These are phyloP conservation scores for Drosophila planitibia DNA, from an alignment of 2,888 invertebrate genomes.

Conservation along the genomic window DNA sequence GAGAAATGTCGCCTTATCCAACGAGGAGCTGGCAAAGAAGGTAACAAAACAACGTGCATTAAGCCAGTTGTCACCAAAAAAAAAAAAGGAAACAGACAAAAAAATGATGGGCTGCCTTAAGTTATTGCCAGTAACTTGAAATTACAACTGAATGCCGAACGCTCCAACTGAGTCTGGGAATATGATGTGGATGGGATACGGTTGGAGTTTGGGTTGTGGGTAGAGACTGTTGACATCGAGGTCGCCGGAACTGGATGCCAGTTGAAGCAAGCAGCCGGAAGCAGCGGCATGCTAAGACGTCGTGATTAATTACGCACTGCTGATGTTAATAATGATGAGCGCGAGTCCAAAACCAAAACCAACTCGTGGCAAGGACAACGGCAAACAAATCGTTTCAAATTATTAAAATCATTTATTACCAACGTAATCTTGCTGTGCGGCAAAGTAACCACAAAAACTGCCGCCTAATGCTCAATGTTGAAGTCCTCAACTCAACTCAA, in stretches of 20 bases:
- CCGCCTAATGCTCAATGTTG: conserved; percentile 41
- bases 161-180: not conserved
- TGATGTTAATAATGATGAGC: conserved; percentile 69
- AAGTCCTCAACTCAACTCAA: conserved; percentile 16
- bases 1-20: conserved; percentile 31
- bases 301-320: conserved; percentile 73
- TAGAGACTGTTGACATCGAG: conserved; percentile 51
- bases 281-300: conserved; percentile 66
- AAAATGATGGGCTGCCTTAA: conserved; percentile 39
- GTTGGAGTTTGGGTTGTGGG: not conserved
- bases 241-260: conserved; percentile 57
- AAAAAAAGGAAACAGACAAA: not conserved
- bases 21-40: conserved; percentile 21
- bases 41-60: conserved; percentile 28
- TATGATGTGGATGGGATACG: not conserved
- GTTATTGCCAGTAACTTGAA: conserved; percentile 50
- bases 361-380: conserved; percentile 16
- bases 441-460: conserved; percentile 52
- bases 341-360: conserved; percentile 14
- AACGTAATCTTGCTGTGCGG: conserved; percentile 66
- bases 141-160: conserved; percentile 46
- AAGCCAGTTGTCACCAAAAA: conserved; percentile 7
- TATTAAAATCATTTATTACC: conserved; percentile 84
- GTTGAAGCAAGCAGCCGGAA: conserved; percentile 48
- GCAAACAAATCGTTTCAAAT: conserved; percentile 84